These are phyloP conservation scores for Piprites chloris DNA, from an alignment of 2,113 vertebrate genomes.

Conservation along the genomic window DNA sequence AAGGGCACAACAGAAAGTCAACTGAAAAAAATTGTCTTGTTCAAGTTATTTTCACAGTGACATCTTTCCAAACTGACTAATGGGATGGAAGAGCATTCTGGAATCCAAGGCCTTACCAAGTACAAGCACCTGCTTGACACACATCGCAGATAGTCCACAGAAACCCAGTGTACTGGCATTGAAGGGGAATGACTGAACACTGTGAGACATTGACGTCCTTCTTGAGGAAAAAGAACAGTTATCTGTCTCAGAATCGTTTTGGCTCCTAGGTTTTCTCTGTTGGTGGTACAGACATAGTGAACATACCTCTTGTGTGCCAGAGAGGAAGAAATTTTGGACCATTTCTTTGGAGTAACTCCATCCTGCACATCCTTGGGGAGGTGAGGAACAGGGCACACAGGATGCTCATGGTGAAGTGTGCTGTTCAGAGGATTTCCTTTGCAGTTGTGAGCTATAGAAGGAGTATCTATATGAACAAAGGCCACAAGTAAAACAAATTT, in stretches of 20 bases:
- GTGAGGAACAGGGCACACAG: fast-evolving
- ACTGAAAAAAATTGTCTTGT: slow-evolving; percentile 25
- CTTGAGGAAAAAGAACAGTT: not conserved
- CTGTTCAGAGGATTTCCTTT: not conserved
- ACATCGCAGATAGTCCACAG: not conserved
- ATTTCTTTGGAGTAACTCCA: not conserved
- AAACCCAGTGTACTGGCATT: fast-evolving
- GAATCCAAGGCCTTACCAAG: not conserved
- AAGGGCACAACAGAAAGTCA: slow-evolving; percentile 47
- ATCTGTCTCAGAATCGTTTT: not conserved
- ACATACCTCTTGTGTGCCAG: not conserved
- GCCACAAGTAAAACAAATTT: slow-evolving; percentile 1
- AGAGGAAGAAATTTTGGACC: not conserved
- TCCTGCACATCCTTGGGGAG: not conserved
- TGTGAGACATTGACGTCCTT: fast-evolving
- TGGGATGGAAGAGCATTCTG: not conserved
- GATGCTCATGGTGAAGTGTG: not conserved
- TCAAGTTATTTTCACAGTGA: not conserved
- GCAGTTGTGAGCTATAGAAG: not conserved
- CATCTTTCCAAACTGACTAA: not conserved
- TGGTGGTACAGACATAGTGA: not conserved
- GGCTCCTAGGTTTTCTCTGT: not conserved
- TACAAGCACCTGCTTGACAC: not conserved
- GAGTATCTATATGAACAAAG: not conserved
- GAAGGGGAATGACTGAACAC: not conserved